Evolutionary conservation across 2,797 vertebrate species (phyloP), one percentile per base, ranked within the genome.

Genomic region (Mastacembelus armatus): DNA sequence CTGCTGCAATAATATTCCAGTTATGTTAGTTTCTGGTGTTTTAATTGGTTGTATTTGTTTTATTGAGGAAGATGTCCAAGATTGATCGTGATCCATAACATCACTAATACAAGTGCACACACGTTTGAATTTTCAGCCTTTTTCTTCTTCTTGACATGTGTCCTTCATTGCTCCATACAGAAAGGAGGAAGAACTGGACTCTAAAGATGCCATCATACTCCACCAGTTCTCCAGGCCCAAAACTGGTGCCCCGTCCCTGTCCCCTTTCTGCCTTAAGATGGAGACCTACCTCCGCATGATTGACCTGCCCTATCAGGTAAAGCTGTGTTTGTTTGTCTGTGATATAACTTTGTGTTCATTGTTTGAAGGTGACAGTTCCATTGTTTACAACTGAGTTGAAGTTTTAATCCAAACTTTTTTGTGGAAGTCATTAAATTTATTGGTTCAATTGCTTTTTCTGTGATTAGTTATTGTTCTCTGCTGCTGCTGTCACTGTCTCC

Each of bases 231-330:
- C 98, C 65, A 93, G 97, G 85, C 97, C 97, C 83, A 95, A 92
- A 86, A 95, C 93, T 51, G 96, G 96, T 14, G 94, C 94, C 58
- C 98, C 97, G 0, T 98, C 97, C 78, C 91, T 99, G 74, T 99
- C 97, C 80, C 98, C 97, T 1, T 98, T 96, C 91, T 99, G 98
- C 86, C 93, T 99, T 92, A 99, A 99, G 91, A 94, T 97, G 95
- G 98, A 99, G 93, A 99, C 97, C 19, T 99, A 98, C 85, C 92
- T 99, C 88, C 95, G 97, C 83, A 99, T 99, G 97, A 95, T 95
- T 29, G 97, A 98, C 89, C 93, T 99, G 77, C 97, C 98, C 76
- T 99, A 99, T 88, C 95, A 98, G 96, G 98, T 99, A 93, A 8
- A 57, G 21, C n/a, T 32, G 12, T 21, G 12, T 2, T 40, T 4